Base-by-base conservation (phyloP, 2,113 vertebrate genomes). In the Proterorhinus semilunaris region DNA sequence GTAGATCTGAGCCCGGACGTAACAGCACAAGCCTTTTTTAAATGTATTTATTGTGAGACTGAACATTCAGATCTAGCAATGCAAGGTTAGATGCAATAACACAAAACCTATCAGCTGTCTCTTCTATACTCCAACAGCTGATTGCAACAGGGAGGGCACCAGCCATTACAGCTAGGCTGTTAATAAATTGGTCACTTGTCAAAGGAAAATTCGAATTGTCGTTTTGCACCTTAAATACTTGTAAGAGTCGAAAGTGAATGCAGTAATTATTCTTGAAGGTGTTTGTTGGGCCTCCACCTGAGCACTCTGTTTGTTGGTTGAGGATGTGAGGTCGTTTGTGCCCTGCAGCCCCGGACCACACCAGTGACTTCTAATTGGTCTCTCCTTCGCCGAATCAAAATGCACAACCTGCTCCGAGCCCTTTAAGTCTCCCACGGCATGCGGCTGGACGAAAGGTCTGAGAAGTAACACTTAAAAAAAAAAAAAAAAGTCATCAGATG, bases 321-420 rank as follows among this genome's bases (percentile, higher is more conserved):
- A 64, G 70, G 62, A 51, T 78, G 87, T 81, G 83, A 76, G 79
- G 73, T 72, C 75, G 73, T 75, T 81, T 78, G 72, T 80, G 74
- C 86, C 86, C 87, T 75, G 78, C 75, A 87, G 88, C 81, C 68
- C 69, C 43, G 68, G 66, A 80, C 77, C 78, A 81, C 80, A 72
- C 61, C 42, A 69, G 66, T 70, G 79, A 83, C 74, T 80, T 79
- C 80, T 87, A 88, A 89, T 90, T 87, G 86, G 86, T 79, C 78
- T 80, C 78, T 72, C 73, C 75, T 68, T 84, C 76, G 69, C 61
- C 65, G 68, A 83, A 86, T 87, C 77, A 72, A 76, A 86, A 88
- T 83, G 78, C 76, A 80, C 55, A 80, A 66, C 46, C 55, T 63
- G 50, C 51, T 80, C 64, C 72, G 50, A 81, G 79, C 75, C 78